A percentile compares a stretch with the other conserved stretches of the same genome.
Evolutionary conservation across 2,888 invertebrate species (phyloP).

Genomic region (Sminthurinus aureus): DNA sequence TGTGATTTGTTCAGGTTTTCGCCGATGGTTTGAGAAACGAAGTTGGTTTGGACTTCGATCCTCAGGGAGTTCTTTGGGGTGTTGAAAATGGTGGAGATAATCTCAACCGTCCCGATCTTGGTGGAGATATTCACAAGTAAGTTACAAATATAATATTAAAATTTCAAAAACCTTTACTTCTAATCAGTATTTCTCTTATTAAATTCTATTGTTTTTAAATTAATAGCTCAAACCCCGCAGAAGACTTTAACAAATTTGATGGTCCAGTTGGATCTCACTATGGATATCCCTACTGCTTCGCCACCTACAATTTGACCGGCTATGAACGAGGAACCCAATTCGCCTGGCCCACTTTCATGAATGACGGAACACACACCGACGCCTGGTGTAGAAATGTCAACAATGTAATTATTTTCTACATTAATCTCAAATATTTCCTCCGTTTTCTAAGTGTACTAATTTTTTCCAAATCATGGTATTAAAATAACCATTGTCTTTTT

Average conservation of each 20-base stretch:
- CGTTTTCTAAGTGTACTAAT: neutral
- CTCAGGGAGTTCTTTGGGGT: slow-evolving; percentile 35
- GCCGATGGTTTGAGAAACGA: slow-evolving; percentile 42
- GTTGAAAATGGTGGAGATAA: slow-evolving; percentile 39
- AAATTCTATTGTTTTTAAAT: neutral
- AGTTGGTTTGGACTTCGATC: slow-evolving; percentile 38
- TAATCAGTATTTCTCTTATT: too few species aligned
- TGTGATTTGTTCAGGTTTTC: slow-evolving; percentile 25
- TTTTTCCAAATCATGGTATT: neutral
- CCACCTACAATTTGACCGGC: slow-evolving; percentile 42
- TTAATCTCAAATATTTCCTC: neutral
- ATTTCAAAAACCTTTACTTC: too few species aligned
- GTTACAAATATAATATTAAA: neutral
- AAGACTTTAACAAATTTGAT: slow-evolving; percentile 51
- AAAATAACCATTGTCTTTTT: slow-evolving; percentile 2
- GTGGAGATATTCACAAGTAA: slow-evolving; percentile 55
- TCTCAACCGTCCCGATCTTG: slow-evolving; percentile 49
- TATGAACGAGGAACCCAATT: slow-evolving; percentile 50
- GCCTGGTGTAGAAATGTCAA: slow-evolving; percentile 49
- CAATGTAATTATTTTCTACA: slow-evolving; percentile 45
- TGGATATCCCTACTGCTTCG: slow-evolving; percentile 57
- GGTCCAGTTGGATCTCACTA: slow-evolving; percentile 44
- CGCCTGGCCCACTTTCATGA: slow-evolving; percentile 50
- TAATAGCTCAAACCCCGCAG: slow-evolving; percentile 49
- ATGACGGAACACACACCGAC: slow-evolving; percentile 53